Evolutionary conservation across 2,113 vertebrate species (phyloP).

Genomic region (Hydropotes inermis): DNA sequence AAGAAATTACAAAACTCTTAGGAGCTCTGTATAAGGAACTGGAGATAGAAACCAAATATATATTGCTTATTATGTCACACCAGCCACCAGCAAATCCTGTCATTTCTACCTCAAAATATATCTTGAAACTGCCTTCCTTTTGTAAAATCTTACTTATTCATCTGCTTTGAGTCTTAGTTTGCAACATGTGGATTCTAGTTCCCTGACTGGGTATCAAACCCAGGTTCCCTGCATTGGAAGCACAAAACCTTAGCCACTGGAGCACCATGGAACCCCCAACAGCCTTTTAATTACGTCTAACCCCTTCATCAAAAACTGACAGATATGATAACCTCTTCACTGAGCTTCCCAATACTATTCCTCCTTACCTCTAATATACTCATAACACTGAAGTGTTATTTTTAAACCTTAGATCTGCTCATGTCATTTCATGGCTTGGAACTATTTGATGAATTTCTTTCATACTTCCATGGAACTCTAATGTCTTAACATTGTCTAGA

Average conservation of each 20-base stretch:
- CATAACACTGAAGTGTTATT: background rate
- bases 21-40: background rate
- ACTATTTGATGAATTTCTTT: background rate
- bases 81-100: background rate
- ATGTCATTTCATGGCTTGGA: background rate
- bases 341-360: background rate
- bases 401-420: background rate
- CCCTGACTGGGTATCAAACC: background rate
- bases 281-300: background rate
- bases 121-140: background rate
- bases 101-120: background rate
- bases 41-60: background rate
- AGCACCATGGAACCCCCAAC: background rate
- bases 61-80: background rate
- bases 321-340: background rate
- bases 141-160: background rate
- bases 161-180: background rate
- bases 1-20: background rate
- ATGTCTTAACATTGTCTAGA: background rate
- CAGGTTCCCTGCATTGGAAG: background rate
- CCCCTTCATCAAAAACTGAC: background rate
- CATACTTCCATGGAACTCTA: background rate
- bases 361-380: background rate
- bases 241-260: background rate
- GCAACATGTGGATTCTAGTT: background rate